Evolutionary conservation across 2,797 vertebrate species (phyloP).

Genomic region (Lophotriccus pileatus): DNA sequence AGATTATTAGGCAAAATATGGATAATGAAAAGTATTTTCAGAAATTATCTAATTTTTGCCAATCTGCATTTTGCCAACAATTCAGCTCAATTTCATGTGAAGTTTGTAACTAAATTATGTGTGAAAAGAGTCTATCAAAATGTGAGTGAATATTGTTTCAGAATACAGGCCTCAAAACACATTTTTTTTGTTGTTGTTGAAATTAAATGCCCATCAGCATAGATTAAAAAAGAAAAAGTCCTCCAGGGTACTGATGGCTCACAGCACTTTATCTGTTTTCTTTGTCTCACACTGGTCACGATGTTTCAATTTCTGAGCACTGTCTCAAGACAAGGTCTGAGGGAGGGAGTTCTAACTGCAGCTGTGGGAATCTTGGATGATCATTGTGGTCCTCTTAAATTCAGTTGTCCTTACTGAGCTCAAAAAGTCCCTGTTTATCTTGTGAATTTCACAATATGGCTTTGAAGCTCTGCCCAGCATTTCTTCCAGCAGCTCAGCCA

Average conservation of each 20-base stretch:
- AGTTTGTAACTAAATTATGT: background rate
- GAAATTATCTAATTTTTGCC: background rate
- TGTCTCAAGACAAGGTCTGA: background rate
- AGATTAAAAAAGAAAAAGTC: background rate
- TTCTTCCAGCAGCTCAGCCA: background rate
- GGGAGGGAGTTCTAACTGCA: background rate
- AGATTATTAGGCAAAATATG: background rate
- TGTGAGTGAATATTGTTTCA: background rate
- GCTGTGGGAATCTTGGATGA: background rate
- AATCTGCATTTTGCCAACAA: background rate
- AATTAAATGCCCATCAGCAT: background rate
- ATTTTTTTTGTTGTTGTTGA: background rate
- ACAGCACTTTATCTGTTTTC: background rate
- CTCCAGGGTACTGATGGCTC: background rate
- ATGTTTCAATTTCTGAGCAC: background rate
- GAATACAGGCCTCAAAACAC: background rate
- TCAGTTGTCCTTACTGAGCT: background rate
- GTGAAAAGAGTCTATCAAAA: background rate
- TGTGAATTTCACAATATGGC: background rate
- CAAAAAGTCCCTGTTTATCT: background rate
- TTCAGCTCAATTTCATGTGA: background rate
- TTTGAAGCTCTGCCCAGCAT: conserved; percentile 4
- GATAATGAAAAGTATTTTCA: background rate
- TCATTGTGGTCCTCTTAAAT: background rate
- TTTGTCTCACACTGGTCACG: background rate